Evolutionary conservation across 2,113 vertebrate species (phyloP).

Genomic region (Otolemur garnettii): DNA sequence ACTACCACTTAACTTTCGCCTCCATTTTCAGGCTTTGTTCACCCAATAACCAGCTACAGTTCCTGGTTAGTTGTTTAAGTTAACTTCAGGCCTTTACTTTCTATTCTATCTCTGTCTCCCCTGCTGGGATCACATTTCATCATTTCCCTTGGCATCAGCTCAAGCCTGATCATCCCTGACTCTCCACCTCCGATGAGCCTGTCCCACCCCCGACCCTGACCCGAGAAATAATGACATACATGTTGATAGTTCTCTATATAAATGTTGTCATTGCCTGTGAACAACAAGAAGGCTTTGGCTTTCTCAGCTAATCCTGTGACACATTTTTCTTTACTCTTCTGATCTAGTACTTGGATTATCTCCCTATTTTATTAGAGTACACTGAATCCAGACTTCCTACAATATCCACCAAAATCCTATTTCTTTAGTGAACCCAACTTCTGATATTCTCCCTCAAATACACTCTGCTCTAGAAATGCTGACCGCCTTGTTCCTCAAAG

Average conservation of each 20-base stretch:
- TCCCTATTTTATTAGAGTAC: not conserved
- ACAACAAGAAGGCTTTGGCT: not conserved
- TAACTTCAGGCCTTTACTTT: not conserved
- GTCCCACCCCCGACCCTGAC: rapidly evolving
- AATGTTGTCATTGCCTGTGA: not conserved
- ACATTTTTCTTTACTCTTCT: not conserved
- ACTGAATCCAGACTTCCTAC: not conserved
- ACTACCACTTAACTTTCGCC: not conserved
- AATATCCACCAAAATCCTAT: not conserved
- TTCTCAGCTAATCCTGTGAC: not conserved
- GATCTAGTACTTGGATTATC: not conserved
- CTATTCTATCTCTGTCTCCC: not conserved
- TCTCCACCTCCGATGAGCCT: not conserved
- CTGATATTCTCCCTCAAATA: rapidly evolving
- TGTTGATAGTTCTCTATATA: not conserved
- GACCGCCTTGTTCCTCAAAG: not conserved
- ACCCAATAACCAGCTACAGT: not conserved
- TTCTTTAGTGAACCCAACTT: not conserved
- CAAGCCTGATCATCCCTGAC: not conserved
- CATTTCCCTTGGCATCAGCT: not conserved
- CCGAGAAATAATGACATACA: not conserved
- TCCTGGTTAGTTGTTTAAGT: not conserved
- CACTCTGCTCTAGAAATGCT: not conserved
- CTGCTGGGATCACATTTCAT: not conserved
- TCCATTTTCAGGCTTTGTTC: not conserved